A percentile compares a stretch with the other conserved stretches of the same genome.
phyloP scores from a whole-genome alignment of 2,888 invertebrate genomes.

The Sceliomorpha sp. region DNA sequence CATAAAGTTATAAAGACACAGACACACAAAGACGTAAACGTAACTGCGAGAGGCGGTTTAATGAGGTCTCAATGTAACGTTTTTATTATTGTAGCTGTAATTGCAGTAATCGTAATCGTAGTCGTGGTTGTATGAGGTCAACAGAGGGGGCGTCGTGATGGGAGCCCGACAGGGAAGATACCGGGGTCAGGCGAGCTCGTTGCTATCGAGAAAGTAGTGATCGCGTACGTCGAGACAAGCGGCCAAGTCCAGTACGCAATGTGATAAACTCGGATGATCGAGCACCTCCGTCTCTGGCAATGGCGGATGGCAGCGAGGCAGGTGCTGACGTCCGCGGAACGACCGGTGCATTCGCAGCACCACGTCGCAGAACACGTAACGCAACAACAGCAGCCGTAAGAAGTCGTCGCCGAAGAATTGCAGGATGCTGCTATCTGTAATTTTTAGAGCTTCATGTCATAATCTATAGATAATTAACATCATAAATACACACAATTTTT shows the following conservation, averaged over 20 bases:
- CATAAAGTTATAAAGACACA: conserved; percentile 29
- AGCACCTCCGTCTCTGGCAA: conserved; percentile 93
- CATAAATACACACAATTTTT: too few relatives aligned
- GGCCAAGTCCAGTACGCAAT: conserved; percentile 91
- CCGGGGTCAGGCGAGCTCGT: conserved; percentile 85
- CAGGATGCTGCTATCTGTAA: conserved; percentile 81
- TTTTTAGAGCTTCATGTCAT: conserved; percentile 3
- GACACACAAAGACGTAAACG: conserved; percentile 36
- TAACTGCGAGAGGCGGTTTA: conserved; percentile 69
- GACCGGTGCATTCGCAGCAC: conserved; percentile 93
- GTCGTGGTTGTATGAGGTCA: conserved; percentile 75
- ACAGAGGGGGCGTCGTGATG: conserved; percentile 69
- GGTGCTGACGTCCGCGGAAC: conserved; percentile 90
- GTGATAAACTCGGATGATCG: conserved; percentile 90
- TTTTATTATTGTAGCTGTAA: conserved; percentile 80
- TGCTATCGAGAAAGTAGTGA: conserved; percentile 85
- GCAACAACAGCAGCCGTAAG: conserved; percentile 91
- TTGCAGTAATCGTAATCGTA: conserved; percentile 78
- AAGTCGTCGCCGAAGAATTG: conserved; percentile 98
- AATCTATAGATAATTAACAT: too few relatives aligned
- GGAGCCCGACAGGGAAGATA: conserved; percentile 80
- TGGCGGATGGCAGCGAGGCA: conserved; percentile 92
- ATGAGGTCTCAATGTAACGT: conserved; percentile 78
- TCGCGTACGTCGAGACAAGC: conserved; percentile 90
- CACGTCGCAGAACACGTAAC: conserved; percentile 96